Evolutionary conservation across 1,140 invertebrate genomes (phyloP), one percentile per base, ranked within the genome.

Genomic region (Macrotrachela quadricornifera): DNA sequence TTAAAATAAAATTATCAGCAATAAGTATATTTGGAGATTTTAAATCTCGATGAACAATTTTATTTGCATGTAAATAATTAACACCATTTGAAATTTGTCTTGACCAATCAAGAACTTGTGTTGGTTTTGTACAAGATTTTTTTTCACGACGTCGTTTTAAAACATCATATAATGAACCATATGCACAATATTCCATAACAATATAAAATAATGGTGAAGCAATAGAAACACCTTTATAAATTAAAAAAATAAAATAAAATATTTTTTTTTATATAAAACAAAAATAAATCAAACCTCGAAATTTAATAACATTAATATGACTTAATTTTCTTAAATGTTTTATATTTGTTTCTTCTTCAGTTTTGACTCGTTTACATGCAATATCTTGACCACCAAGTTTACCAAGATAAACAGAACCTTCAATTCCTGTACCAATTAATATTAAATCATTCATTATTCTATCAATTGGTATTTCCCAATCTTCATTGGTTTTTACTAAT

Each of bases 31-130:
- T 94, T 37, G 68, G 69, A 41, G 69, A 71, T 55, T 73, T 73
- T 21, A 96, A 74, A 75, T 96, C 91, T 65, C 87, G 75, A 71
- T 99, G 94, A 61, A 97, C 96, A 48, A 99, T 97, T 63, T 87
- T 90, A 73, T 95, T 96, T 12, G 92, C 90, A 69, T 99, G 94
- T 50, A 99, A 73, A 68, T 99, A 99, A 60, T 75, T 88, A 91
- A 99, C 97, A 58, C 92, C 94, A 72, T 96, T 90, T 16, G 90
- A 86, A 21, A 86, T 92, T 74, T 99, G 92, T 50, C 90, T 76
- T n/a, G 83, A 82, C 63, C 97, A 94, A 66, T 97, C 88, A 56
- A 97, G 87, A 50, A 95, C 73, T 53, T 83, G 82, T 39, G 85
- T 74, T 59, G 94, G 73, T 63, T 85, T 80, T 70, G 97, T 94